Percentiles rank a stretch among this genome's conserved stretches.
Conservation (phyloP, 2,888 invertebrate genomes). For the Pyrgus malvae region DNA sequence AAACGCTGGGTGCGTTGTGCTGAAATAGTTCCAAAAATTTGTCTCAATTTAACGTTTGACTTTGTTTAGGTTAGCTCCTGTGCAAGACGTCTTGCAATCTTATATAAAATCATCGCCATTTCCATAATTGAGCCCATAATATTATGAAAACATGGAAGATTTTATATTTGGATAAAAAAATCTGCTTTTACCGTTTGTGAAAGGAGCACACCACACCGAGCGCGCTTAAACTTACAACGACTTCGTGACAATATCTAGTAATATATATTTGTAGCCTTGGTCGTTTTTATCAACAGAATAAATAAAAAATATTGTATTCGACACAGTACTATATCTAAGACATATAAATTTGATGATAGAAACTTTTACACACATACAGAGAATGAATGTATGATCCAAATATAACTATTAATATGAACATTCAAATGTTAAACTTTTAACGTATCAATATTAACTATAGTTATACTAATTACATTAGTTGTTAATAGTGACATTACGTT, state of each 20-base stretch:
- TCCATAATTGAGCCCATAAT: constrained; percentile 66
- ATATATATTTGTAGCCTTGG: constrained; percentile 59
- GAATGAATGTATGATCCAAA: constrained; percentile 40
- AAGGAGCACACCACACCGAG: constrained; percentile 40
- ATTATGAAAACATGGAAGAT: constrained; percentile 51
- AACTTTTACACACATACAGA: constrained; percentile 25
- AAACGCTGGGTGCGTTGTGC: constrained; percentile 30
- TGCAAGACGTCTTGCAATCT: constrained; percentile 12
- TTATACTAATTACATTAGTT: constrained; percentile 46
- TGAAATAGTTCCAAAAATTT: constrained; percentile 9
- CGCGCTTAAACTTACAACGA: constrained; percentile 36
- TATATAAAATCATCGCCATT: constrained; percentile 57
- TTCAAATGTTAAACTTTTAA: constrained; percentile 42
- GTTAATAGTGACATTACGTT: constrained; percentile 64
- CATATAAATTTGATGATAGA: constrained; percentile 53
- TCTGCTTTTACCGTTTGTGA: constrained; percentile 29
- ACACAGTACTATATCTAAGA: constrained; percentile 38
- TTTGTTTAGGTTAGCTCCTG: constrained; percentile 29
- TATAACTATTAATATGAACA: constrained; percentile 29
- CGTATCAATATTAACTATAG: constrained; percentile 44
- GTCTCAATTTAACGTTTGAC: constrained; percentile 22
- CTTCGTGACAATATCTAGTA: constrained; percentile 50
- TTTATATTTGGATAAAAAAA: constrained; percentile 48
- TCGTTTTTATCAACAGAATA: constrained; percentile 53
- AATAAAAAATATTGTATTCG: constrained; percentile 37